Conservation (phyloP, 2,797 vertebrate genomes). For the Adelosebastes latens region DNA sequence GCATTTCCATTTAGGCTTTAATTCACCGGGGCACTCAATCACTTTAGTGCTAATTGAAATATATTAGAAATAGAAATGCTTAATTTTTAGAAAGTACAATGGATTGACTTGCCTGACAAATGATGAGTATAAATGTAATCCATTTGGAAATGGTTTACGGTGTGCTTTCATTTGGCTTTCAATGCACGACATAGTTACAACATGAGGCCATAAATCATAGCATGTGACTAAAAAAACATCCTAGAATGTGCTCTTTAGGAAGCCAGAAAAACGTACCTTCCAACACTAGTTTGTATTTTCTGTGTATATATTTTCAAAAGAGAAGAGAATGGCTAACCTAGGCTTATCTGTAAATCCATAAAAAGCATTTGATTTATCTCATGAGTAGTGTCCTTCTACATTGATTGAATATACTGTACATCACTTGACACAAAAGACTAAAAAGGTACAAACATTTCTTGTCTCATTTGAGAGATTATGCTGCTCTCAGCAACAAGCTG, state of each 20-base stretch:
- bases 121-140: constrained; percentile 46
- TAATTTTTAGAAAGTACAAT: constrained; percentile 61
- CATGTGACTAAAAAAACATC: constrained; percentile 24
- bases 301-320: not conserved
- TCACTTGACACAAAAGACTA: not conserved
- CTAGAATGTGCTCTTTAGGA: not conserved
- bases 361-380: constrained; percentile 2
- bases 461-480: constrained; percentile 2
- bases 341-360: not conserved
- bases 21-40: constrained; percentile 73
- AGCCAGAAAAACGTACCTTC: not conserved
- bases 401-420: not conserved
- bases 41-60: constrained; percentile 73
- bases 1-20: constrained; percentile 70
- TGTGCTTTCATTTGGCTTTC: constrained; percentile 37
- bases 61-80: constrained; percentile 72
- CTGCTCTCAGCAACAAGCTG: constrained; percentile 3
- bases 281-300: not conserved
- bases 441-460: not conserved
- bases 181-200: constrained; percentile 14
- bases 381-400: not conserved
- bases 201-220: constrained; percentile 6
- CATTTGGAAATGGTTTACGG: constrained; percentile 56
- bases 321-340: not conserved
- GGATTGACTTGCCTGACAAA: constrained; percentile 53